Base-by-base conservation (phyloP, 2,797 vertebrate genomes). In the Rachycentron canadum region DNA sequence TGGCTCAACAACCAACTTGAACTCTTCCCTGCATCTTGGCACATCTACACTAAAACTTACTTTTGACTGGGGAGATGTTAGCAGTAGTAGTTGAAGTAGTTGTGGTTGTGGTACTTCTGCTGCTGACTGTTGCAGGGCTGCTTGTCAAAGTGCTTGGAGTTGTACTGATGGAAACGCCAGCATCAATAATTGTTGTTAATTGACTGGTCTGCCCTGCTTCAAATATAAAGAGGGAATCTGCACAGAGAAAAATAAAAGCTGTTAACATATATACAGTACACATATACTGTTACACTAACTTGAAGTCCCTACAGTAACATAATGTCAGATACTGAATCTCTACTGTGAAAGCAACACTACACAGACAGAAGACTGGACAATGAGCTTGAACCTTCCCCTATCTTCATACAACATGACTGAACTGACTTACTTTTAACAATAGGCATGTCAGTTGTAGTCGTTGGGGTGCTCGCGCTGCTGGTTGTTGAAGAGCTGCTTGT, bases 201-300 rank as follows among this genome's bases (percentile, higher is more conserved):
- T n/a, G 70, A 78, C 92, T 91, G 34, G 78, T 89, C 38, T 74
- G 89, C 6, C 80, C 78, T 61, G 86, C 86, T 84, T 87, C 92
- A 38, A 87, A 92, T 52, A 86, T 90, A 79, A 92, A 89, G 58
- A 93, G 47, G 57, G 90, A 92, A 71, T 91, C 95, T 96, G 76
- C 25, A 67, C 8, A 70, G 32, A 70, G 67, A 60, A 69, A 17
- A 36, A 78, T 4, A 47, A 57, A 47, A 55, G 19, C 5, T 16
- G 41, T 36, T 32, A 40, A 72, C 21, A 79, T 23, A 52, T 16
- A 32, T 6, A 62, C 2, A 45, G 16, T n/a, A n/a, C n/a, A n/a
- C n/a, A n/a, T n/a, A n/a, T n/a, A n/a, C n/a, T n/a, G n/a, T n/a
- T n/a, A n/a, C n/a, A n/a, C n/a, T n/a, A n/a, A n/a, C n/a, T n/a